Evolutionary conservation across 2,113 vertebrate species (phyloP).

Genomic region (Salminus brasiliensis): DNA sequence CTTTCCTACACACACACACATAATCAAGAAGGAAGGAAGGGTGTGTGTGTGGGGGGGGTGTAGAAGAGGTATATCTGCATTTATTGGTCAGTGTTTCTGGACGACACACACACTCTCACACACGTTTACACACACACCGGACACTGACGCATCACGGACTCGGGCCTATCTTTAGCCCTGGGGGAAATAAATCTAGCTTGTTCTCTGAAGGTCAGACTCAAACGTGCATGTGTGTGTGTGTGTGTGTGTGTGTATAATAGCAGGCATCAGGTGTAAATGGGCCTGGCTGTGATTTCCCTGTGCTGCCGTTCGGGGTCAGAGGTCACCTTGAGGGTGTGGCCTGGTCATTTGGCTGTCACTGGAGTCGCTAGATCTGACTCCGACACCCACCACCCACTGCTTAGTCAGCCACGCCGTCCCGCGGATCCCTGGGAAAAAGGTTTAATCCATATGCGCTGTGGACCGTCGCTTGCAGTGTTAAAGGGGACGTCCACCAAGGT

Average conservation of each 20-base stretch:
- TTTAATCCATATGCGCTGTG: no score
- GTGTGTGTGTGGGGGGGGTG: no score
- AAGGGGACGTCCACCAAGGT: no score
- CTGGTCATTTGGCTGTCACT: not conserved
- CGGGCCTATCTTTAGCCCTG: not conserved
- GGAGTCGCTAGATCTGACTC: not conserved
- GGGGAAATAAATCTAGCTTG: slow-evolving; percentile 24
- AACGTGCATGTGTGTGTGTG: not conserved
- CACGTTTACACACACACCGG: not conserved
- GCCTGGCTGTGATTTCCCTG: not conserved
- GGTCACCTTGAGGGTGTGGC: not conserved
- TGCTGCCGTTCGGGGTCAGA: slow-evolving; percentile 10
- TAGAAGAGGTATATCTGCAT: slow-evolving; percentile 6
- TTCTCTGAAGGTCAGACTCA: slow-evolving; percentile 23
- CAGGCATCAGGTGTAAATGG: slow-evolving; percentile 1
- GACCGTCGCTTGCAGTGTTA: no score
- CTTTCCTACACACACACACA: slow-evolving; percentile 46
- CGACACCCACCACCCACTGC: not conserved
- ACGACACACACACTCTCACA: not conserved
- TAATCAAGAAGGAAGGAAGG: slow-evolving; percentile 21
- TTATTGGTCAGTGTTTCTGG: slow-evolving; percentile 5
- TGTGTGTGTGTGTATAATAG: not conserved
- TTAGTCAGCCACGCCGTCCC: no score
- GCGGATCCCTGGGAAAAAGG: no score
- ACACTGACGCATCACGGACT: slow-evolving; percentile 22